Evolutionary conservation across 2,797 vertebrate genomes (phyloP).

Genomic region (Poeciliopsis turneri): DNA sequence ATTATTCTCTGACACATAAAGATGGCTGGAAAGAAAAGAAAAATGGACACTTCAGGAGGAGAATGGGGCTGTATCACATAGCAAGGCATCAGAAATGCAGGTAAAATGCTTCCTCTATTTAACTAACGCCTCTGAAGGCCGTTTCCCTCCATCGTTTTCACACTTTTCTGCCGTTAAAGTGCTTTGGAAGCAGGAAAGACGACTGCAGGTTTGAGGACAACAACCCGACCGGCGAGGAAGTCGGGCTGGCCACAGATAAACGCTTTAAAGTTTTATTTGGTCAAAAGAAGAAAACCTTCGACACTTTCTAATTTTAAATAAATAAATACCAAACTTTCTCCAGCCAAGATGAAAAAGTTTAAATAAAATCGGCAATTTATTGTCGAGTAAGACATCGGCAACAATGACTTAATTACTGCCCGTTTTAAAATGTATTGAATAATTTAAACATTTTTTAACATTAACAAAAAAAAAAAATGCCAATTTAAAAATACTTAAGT

Average conservation of each 20-base stretch:
- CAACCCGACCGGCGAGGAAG: neutral
- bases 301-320: neutral
- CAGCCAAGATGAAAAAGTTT: neutral
- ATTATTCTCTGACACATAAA: slow-evolving; percentile 48
- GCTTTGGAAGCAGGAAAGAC: slow-evolving; percentile 2
- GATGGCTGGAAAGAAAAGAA: slow-evolving; percentile 28
- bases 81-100: slow-evolving; percentile 46
- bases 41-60: slow-evolving; percentile 11
- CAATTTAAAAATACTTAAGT: no score
- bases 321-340: neutral
- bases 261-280: neutral
- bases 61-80: slow-evolving; percentile 41
- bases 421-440: accelerated
- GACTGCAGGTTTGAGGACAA: neutral
- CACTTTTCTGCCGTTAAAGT: slow-evolving; percentile 47
- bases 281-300: neutral
- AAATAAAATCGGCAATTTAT: no score
- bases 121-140: slow-evolving; percentile 3
- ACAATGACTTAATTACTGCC: no score
- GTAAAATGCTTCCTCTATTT: slow-evolving; percentile 47
- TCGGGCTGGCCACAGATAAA: neutral
- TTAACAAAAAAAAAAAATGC: no score
- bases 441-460: no score
- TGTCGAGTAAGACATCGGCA: no score
- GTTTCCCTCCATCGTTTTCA: slow-evolving; percentile 44